Base-by-base conservation (phyloP, 1,140 invertebrate genomes). In the Drosophila sproati region DNA sequence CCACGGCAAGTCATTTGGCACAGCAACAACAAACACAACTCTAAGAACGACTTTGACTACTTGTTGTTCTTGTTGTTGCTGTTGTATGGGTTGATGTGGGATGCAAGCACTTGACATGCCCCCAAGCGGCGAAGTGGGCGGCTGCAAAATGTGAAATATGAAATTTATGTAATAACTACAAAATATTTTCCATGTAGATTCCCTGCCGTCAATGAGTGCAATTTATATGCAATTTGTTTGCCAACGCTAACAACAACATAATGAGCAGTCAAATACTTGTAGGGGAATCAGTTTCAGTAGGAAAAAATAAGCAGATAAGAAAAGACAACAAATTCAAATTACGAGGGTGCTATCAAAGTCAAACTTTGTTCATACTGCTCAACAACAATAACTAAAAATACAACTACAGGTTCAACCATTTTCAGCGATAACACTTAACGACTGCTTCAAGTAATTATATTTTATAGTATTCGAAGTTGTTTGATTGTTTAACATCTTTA, bases 211-310 rank as follows among this genome's bases (percentile, higher is more conserved):
- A 88, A 88, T 88, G 85, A 89, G 70, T 52, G 66, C 80, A 85
- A 88, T 88, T 89, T 89, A 85, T 88, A 88, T 85, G 80, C 85
- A 88, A 73, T 78, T 80, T 85, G 72, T 67, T 72, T 52, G 45
- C 43, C 47, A 66, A 74, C 55, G 72, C 51, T 52, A 71, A 59
- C 56, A 68, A 29, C 37, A 73, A 50, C 34, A 43, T 74, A 70
- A 74, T 70, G 51, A 74, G 66, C 31, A 57, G 37, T 34, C 34
- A 73, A 69, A 73, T 47, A 29, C 47, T 28, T 37, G 66, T 43
- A 2, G n/a, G 10, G 32, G 31, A 41, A 56, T 51, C 45, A 5
- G 39, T 54, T 55, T 31, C 50, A 43, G 10, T 52, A 28, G 37
- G 52, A 7, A 6, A 35, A 32, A 41, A 50, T 20, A 20, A 43